Conservation (phyloP, 2,113 vertebrate genomes). For the Lontra canadensis region DNA sequence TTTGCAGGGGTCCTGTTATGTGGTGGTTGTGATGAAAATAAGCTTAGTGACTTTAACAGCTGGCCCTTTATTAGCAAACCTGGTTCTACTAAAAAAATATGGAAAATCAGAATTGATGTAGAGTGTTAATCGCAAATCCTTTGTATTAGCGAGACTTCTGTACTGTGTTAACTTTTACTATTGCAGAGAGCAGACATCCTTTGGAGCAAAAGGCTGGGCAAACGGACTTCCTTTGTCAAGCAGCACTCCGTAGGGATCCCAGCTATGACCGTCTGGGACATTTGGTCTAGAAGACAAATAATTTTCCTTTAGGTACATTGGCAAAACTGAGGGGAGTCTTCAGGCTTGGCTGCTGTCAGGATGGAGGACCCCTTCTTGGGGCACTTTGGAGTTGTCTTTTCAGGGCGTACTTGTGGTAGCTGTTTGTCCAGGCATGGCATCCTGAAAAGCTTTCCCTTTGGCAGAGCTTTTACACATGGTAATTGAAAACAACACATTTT, state of each 20-base stretch:
- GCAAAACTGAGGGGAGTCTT: not conserved
- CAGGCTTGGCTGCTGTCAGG: not conserved
- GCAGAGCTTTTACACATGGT: slow-evolving; percentile 49
- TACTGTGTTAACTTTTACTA: slow-evolving; percentile 75
- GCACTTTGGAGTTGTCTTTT: not conserved
- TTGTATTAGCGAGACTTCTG: slow-evolving; percentile 77
- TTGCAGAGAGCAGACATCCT: slow-evolving; percentile 62
- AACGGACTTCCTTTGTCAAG: slow-evolving; percentile 36
- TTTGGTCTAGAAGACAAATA: not conserved
- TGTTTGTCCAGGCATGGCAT: not conserved
- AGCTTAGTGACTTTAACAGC: slow-evolving; percentile 82
- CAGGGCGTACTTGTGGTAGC: not conserved
- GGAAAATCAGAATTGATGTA: slow-evolving; percentile 77
- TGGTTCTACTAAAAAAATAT: slow-evolving; percentile 79
- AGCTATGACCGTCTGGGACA: not conserved
- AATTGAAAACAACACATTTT: slow-evolving; percentile 73
- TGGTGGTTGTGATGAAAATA: slow-evolving; percentile 80
- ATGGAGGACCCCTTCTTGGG: not conserved
- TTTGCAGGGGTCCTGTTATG: slow-evolving; percentile 76
- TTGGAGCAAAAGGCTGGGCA: not conserved
- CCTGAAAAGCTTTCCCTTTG: slow-evolving; percentile 33
- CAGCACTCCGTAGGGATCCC: not conserved
- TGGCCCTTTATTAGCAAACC: slow-evolving; percentile 80
- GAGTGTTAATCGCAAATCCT: slow-evolving; percentile 78
- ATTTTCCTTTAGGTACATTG: not conserved